Conservation (phyloP, 2,113 vertebrate genomes). For the Monarcha castaneiventris region DNA sequence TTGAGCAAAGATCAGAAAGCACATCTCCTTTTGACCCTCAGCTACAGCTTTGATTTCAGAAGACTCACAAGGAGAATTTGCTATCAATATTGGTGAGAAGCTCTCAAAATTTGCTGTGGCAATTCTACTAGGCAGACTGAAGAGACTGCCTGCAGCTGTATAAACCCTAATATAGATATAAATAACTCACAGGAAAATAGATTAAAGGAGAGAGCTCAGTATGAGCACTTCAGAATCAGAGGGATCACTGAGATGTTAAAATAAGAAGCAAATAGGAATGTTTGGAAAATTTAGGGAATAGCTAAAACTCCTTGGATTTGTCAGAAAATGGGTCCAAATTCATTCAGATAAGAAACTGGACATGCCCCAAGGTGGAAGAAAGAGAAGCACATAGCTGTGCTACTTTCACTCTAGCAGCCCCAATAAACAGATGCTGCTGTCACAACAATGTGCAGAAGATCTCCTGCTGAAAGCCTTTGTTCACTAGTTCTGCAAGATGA, state of each 20-base stretch:
- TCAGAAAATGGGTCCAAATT: background rate
- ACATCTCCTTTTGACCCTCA: background rate
- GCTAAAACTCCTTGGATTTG: background rate
- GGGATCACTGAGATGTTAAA: background rate
- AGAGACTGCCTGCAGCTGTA: background rate
- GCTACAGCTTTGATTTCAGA: background rate
- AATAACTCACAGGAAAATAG: background rate
- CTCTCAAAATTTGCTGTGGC: background rate
- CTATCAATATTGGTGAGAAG: background rate
- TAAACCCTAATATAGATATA: background rate
- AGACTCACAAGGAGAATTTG: background rate
- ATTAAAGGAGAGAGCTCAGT: background rate
- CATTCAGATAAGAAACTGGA: background rate
- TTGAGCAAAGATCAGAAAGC: background rate
- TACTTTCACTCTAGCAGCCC: background rate
- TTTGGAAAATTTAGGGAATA: background rate
- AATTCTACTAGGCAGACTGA: background rate
- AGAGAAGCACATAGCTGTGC: background rate
- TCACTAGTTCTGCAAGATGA: background rate
- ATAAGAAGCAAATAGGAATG: background rate
- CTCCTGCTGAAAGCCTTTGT: background rate
- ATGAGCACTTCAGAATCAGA: background rate
- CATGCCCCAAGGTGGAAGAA: background rate
- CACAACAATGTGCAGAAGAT: background rate
- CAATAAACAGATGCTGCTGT: background rate